Evolutionary conservation across 1,140 invertebrate species (phyloP), one percentile per base, ranked within the genome.

Genomic region (Bombus confusus): DNA sequence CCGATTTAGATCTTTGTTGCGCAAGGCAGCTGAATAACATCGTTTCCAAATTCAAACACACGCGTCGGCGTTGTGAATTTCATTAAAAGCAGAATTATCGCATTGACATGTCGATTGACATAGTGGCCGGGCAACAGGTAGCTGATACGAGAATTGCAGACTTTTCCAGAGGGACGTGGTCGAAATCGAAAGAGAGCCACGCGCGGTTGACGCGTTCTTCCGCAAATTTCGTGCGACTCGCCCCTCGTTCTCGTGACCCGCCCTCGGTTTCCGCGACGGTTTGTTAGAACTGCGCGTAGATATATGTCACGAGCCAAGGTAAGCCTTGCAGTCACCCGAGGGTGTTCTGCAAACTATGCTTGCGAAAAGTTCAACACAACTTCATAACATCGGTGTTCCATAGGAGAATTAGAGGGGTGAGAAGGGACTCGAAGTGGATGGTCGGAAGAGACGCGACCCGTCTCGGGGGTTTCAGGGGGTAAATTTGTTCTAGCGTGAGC

Each of bases 401-500:
- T 83, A 80, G 85, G 80, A 80, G 88, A 91, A 87, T 88, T 86
- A 86, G 71, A 37, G 86, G 83, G 80, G 83, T 52, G 91, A 87
- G 91, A 87, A 90, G 90, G 88, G 91, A 92, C 90, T 88, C 85
- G 90, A 87, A 89, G 91, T 89, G 90, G 87, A 89, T 91, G 89
- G 89, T 80, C 76, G 76, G 71, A 88, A 85, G 84, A 73, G 82
- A 88, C 82, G 66, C n/a, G 81, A 68, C 47, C 47, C 41, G 74
- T 68, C 64, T 64, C 59, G 37, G 79, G 76, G 81, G 88, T 73
- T 52, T 66, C 87, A 75, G 80, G 71, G 83, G 88, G 91, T 86
- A 92, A 95, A 95, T 95, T 95, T 95, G 94, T 95, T 95, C 94
- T 94, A 94, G 94, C 94, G 94, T 94, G 93, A 95, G 94, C 93